Conservation (phyloP, 2,113 vertebrate species). For the Catharus bicknelli region DNA sequence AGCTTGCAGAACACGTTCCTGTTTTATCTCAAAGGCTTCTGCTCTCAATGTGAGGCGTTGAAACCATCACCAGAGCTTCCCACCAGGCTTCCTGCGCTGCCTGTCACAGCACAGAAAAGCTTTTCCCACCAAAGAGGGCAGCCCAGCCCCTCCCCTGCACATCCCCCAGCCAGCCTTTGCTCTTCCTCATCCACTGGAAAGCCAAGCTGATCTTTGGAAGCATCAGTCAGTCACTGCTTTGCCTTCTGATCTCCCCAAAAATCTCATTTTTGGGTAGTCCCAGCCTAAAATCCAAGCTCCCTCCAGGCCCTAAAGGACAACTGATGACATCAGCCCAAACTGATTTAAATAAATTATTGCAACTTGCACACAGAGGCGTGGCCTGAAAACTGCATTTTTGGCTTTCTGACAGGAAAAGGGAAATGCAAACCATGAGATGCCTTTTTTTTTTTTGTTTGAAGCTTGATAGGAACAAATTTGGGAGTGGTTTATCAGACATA, state of each 20-base stretch:
- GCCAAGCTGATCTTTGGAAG: rapidly evolving
- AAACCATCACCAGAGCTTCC: not conserved
- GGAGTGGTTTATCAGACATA: conserved; percentile 22
- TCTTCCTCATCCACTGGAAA: rapidly evolving
- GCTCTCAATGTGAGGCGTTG: rapidly evolving
- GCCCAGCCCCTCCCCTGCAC: not conserved
- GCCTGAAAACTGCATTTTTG: not conserved
- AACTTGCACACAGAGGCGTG: rapidly evolving
- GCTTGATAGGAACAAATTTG: not conserved
- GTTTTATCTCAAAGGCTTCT: not conserved
- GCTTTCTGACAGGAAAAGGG: not conserved
- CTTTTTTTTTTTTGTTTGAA: not conserved
- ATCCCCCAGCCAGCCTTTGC: not conserved
- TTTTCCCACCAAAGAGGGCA: not conserved
- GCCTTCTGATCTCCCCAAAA: not conserved
- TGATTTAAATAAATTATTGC: not conserved
- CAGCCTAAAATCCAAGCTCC: not conserved
- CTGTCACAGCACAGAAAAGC: not conserved
- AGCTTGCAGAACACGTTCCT: not conserved
- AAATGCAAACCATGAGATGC: not conserved
- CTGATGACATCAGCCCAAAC: rapidly evolving
- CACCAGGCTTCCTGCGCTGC: not conserved
- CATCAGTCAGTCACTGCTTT: rapidly evolving
- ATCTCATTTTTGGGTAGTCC: not conserved
- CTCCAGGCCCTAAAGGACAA: not conserved